Evolutionary conservation across 2,888 invertebrate genomes (phyloP).

Genomic region (Nymphalis urticae): DNA sequence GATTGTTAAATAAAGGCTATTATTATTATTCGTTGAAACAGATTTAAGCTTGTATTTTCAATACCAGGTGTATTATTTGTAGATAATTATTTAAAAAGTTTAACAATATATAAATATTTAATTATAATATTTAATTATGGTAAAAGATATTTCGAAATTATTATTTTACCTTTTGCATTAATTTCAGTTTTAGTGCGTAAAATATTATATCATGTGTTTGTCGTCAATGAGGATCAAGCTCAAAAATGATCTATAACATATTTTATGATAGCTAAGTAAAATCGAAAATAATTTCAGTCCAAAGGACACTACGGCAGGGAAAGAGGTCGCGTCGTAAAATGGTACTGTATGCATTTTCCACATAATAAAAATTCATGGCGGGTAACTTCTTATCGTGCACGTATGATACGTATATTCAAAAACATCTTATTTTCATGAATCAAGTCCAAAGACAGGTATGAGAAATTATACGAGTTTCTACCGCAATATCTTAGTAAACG

Average conservation of each 20-base stretch:
- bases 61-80: no score
- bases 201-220: no score
- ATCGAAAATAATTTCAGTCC: background rate
- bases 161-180: no score
- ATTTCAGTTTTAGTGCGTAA: no score
- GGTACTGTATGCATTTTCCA: background rate
- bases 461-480: background rate
- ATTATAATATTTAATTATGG: no score
- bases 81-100: no score
- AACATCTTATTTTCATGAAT: background rate
- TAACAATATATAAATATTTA: no score
- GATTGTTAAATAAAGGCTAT: no score
- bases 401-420: background rate
- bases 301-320: background rate
- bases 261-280: background rate
- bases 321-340: constrained; percentile 5
- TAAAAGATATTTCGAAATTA: no score
- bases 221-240: no score
- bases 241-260: background rate
- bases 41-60: no score
- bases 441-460: background rate
- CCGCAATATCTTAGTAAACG: background rate
- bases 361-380: background rate
- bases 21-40: no score
- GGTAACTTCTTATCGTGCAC: background rate